Evolutionary conservation across 2,888 invertebrate genomes (phyloP).

Genomic region (Patella caerulea): DNA sequence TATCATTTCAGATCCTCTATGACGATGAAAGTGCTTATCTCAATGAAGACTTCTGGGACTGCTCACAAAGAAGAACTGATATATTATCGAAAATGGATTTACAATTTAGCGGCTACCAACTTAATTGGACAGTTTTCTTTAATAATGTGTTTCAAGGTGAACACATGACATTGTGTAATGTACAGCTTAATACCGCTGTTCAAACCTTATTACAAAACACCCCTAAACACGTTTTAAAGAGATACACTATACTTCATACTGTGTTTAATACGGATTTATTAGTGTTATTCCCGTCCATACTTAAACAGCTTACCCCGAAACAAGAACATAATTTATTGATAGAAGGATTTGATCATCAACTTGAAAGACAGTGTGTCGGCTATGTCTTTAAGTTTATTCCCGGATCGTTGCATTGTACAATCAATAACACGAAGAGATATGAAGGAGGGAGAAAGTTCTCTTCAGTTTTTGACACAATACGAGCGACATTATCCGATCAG

Average conservation of each 20-base stretch:
- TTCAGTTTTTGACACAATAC: slow-evolving; percentile 13
- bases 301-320: slow-evolving; percentile 16
- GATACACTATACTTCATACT: slow-evolving; percentile 46
- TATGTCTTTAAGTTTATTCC: slow-evolving; percentile 16
- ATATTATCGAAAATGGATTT: slow-evolving; percentile 14
- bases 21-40: slow-evolving; percentile 14
- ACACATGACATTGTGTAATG: slow-evolving; percentile 23
- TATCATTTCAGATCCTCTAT: slow-evolving; percentile 18
- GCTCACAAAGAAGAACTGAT: slow-evolving; percentile 12
- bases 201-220: slow-evolving; percentile 41
- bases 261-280: slow-evolving; percentile 48
- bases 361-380: slow-evolving; percentile 19
- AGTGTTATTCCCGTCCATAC: slow-evolving; percentile 35
- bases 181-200: slow-evolving; percentile 34
- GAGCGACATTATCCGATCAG: slow-evolving; percentile 16
- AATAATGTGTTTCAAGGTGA: slow-evolving; percentile 30
- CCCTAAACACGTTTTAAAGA: slow-evolving; percentile 38
- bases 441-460: slow-evolving; percentile 10
- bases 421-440: neutral
- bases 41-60: slow-evolving; percentile 17
- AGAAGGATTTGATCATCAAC: slow-evolving; percentile 6
- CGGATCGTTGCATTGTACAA: slow-evolving; percentile 16
- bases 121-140: slow-evolving; percentile 38
- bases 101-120: slow-evolving; percentile 35
- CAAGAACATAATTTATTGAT: neutral